Conservation (phyloP, 2,797 vertebrate species). For the Chaetodon trifasciatus region DNA sequence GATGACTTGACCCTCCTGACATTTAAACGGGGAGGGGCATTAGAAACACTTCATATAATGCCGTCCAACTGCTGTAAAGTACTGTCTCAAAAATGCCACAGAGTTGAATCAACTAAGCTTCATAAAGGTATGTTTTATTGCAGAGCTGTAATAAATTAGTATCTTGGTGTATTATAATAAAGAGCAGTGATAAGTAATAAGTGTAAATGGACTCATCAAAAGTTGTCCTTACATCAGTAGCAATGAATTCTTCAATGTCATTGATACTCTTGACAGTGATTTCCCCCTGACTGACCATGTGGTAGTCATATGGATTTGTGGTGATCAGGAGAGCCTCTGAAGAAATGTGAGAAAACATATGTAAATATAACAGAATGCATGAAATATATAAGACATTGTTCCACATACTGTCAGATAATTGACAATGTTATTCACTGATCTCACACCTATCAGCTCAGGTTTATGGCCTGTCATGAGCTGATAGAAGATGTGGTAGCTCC, state of each 20-base stretch:
- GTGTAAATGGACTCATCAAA: not conserved
- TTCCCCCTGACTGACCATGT: slow-evolving; percentile 90
- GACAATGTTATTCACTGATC: not conserved
- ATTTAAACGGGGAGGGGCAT: too few relatives aligned
- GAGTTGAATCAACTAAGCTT: not conserved
- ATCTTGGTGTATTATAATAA: not conserved
- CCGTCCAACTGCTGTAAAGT: too few relatives aligned
- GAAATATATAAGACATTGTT: not conserved
- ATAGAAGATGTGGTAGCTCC: slow-evolving; percentile 92
- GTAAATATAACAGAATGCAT: not conserved
- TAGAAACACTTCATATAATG: too few relatives aligned
- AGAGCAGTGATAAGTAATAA: not conserved
- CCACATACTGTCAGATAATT: not conserved
- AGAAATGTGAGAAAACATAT: slow-evolving; percentile 28
- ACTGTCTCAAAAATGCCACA: too few relatives aligned
- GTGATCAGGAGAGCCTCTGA: slow-evolving; percentile 91
- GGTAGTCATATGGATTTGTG: slow-evolving; percentile 89
- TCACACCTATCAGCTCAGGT: slow-evolving; percentile 85
- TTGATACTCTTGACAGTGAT: slow-evolving; percentile 91
- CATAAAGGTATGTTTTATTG: not conserved
- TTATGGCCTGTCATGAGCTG: slow-evolving; percentile 91
- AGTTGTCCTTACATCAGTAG: slow-evolving; percentile 90
- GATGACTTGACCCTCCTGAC: too few relatives aligned
- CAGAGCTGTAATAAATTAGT: too few relatives aligned
- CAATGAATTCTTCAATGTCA: slow-evolving; percentile 91